A percentile compares a stretch with the other conserved stretches of the same genome.
Conservation (phyloP, 92 coral and sea anemone genomes). For the Porites cylindrica region DNA sequence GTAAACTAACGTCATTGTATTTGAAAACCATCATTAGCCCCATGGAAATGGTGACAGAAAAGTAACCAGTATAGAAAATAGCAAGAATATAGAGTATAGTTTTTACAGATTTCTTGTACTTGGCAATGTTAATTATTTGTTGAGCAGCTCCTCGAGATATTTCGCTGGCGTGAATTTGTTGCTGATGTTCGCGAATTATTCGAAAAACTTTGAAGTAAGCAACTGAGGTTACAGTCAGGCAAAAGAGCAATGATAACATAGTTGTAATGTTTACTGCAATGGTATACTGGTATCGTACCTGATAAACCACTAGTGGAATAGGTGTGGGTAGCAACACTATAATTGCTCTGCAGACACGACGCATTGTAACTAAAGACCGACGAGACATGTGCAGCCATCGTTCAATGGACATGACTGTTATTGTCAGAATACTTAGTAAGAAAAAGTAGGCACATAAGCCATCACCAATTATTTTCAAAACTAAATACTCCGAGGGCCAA, state of each 20-base stretch:
- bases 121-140: conserved; percentile 9
- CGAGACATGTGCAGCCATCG: conserved; percentile 35
- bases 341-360: background rate
- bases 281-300: rapidly evolving
- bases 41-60: background rate
- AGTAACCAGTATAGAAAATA: background rate
- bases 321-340: background rate
- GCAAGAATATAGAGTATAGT: conserved; percentile 18
- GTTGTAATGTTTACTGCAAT: background rate
- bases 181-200: conserved; percentile 17
- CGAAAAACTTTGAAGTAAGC: conserved; percentile 14
- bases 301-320: background rate
- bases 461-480: background rate
- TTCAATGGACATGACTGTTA: conserved; percentile 12
- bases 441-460: background rate
- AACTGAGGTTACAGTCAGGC: background rate
- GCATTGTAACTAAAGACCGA: background rate
- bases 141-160: background rate
- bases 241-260: background rate
- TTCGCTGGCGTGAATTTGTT: background rate
- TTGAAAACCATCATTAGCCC: background rate
- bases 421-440: background rate
- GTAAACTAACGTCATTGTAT: too few relatives aligned
- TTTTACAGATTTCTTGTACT: conserved; percentile 14
- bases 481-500: background rate